Conservation (phyloP, 2,113 vertebrate species). For the Ceyx cyanopectus region DNA sequence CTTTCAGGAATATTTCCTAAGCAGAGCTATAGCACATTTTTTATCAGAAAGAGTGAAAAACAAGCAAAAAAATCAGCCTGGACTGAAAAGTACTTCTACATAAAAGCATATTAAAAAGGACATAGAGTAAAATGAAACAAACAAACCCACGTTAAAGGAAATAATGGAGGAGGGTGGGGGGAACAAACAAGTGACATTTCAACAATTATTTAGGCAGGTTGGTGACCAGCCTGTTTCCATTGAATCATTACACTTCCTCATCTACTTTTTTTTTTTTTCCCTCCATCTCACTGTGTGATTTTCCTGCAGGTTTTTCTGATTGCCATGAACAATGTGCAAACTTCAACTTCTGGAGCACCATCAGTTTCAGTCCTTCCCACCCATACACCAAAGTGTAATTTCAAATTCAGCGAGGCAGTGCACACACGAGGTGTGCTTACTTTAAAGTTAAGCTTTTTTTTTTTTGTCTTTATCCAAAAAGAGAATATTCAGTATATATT, state of each 20-base stretch:
- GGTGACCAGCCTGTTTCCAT: neutral
- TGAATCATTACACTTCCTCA: neutral
- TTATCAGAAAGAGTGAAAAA: neutral
- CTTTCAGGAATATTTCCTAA: neutral
- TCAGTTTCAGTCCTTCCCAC: neutral
- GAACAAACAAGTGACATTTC: neutral
- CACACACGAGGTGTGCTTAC: neutral
- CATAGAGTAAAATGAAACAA: neutral
- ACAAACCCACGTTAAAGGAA: neutral
- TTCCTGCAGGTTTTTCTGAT: neutral
- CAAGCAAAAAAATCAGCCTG: neutral
- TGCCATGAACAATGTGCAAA: neutral
- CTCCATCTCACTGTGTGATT: neutral
- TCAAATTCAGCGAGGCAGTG: neutral
- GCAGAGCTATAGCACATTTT: neutral
- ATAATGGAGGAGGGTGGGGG: fast-evolving
- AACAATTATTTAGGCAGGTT: neutral
- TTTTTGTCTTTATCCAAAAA: neutral
- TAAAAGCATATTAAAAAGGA: neutral
- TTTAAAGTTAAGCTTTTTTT: neutral
- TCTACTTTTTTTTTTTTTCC: neutral
- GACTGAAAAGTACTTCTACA: neutral
- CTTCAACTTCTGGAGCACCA: neutral
- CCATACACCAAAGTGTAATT: neutral
- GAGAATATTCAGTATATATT: neutral